These are phyloP conservation scores for Helicorthomorpha holstii DNA, from an alignment of 1,140 invertebrate genomes.

Conservation along the genomic window DNA sequence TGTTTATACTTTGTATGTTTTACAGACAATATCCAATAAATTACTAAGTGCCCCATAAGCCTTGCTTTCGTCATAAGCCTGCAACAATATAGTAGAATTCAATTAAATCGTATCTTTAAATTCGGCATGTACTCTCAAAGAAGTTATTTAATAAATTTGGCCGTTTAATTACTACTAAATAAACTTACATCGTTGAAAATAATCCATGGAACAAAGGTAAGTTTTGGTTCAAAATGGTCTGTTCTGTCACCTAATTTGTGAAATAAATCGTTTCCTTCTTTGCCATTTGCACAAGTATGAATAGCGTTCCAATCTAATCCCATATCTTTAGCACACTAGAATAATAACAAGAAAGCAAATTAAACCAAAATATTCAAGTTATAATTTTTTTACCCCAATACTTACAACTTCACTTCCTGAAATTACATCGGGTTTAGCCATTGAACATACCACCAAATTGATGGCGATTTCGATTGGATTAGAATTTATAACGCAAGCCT, in stretches of 20 bases:
- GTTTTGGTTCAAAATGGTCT: background rate
- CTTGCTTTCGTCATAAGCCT: background rate
- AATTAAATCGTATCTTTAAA: background rate
- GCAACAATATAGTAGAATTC: background rate
- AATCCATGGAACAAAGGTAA: constrained; percentile 2
- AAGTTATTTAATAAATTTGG: background rate
- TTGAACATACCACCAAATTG: background rate
- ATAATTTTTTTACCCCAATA: no score
- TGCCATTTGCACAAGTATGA: background rate
- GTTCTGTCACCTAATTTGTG: constrained; percentile 2
- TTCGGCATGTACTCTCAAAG: background rate
- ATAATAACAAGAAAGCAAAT: background rate
- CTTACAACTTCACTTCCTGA: background rate
- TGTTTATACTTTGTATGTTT: background rate
- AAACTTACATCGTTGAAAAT: background rate
- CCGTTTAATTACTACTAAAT: background rate
- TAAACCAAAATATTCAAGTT: no score
- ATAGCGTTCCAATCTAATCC: background rate
- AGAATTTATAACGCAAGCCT: no score
- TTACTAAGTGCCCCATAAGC: no score
- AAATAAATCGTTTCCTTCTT: background rate
- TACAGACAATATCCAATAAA: background rate
- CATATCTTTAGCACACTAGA: background rate
- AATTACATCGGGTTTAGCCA: background rate
- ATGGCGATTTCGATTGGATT: no score